These are phyloP conservation scores for Leucoraja erinaceus DNA, from an alignment of 2,113 vertebrate genomes.

Conservation along the genomic window DNA sequence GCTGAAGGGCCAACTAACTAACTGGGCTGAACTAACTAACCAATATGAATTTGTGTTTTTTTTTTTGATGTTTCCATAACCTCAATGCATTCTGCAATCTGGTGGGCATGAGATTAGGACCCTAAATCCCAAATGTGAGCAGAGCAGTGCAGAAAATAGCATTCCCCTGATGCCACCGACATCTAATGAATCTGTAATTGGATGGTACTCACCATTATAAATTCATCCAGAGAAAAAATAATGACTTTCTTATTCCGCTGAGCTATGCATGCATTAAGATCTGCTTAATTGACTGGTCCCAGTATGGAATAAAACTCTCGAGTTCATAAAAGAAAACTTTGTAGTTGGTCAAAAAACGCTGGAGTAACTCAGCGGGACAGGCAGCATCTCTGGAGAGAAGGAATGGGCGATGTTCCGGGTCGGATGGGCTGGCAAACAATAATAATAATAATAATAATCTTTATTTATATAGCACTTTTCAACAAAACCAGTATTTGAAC, in stretches of 20 bases:
- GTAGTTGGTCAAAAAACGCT: too few relatives aligned
- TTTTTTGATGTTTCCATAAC: not conserved
- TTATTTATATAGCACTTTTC: too few relatives aligned
- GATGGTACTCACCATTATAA: slow-evolving; percentile 23
- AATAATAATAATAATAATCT: too few relatives aligned
- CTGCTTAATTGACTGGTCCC: not conserved
- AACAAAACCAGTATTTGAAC: too few relatives aligned
- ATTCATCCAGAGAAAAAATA: slow-evolving; percentile 11
- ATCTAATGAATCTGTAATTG: slow-evolving; percentile 34
- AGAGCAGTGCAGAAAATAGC: not conserved
- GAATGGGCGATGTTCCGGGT: too few relatives aligned
- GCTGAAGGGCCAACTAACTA: too few relatives aligned
- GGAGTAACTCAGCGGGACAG: too few relatives aligned
- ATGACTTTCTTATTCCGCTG: slow-evolving; percentile 14
- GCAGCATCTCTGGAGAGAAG: too few relatives aligned
- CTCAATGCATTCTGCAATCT: not conserved
- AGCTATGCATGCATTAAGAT: not conserved
- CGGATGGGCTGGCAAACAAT: too few relatives aligned
- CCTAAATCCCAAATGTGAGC: not conserved
- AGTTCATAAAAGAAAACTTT: not conserved
- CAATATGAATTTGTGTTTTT: not conserved
- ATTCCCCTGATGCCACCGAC: not conserved
- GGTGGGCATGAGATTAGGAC: not conserved
- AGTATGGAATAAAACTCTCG: not conserved
- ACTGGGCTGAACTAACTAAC: too few relatives aligned